Evolutionary conservation across 1,140 invertebrate genomes (phyloP).

Genomic region (Hetaerina americana): DNA sequence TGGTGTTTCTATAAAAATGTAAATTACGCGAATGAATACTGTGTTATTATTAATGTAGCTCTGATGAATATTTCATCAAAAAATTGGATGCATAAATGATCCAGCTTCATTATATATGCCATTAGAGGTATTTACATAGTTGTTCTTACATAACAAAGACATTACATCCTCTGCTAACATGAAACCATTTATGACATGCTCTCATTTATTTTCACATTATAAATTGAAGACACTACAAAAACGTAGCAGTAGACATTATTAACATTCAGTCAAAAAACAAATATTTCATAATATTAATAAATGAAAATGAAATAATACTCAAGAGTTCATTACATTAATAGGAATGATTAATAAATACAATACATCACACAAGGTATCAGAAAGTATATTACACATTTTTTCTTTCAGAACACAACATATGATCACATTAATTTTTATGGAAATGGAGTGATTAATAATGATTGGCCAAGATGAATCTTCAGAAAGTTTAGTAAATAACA

Average conservation of each 20-base stretch:
- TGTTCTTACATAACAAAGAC: not conserved
- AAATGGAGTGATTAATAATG: not conserved
- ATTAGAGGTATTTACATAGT: not conserved
- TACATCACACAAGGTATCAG: not conserved
- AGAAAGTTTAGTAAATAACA: not conserved
- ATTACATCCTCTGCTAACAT: not conserved
- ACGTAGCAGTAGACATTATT: not conserved
- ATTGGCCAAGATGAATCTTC: not conserved
- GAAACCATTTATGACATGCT: not conserved
- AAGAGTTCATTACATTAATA: not conserved
- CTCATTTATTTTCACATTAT: not conserved
- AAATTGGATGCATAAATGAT: not conserved
- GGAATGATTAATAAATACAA: constrained; percentile 1
- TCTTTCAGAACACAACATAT: not conserved
- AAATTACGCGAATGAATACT: not conserved
- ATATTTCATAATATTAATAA: not conserved
- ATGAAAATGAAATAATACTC: not conserved
- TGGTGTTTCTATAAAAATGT: too few relatives aligned
- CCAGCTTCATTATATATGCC: not conserved
- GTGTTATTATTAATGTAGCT: too few relatives aligned
- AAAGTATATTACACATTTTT: not conserved
- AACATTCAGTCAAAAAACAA: not conserved
- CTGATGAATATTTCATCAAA: not conserved
- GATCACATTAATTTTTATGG: not conserved
- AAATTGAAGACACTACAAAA: not conserved